Conservation (phyloP, 1,140 invertebrate genomes). For the Littorina saxatilis region DNA sequence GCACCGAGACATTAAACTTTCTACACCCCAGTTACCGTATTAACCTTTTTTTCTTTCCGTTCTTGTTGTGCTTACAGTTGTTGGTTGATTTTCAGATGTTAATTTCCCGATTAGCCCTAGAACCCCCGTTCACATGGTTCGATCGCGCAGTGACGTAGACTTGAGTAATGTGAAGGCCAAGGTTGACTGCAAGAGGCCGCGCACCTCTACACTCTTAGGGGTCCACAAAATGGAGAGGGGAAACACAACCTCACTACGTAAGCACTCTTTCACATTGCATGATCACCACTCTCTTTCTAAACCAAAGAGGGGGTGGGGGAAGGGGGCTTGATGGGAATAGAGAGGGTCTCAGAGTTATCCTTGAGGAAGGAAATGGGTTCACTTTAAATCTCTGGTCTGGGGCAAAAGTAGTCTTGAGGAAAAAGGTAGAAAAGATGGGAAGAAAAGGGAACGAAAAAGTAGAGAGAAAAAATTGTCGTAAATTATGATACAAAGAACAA, state of each 20-base stretch:
- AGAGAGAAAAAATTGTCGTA: too few species aligned
- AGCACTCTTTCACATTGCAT: background rate
- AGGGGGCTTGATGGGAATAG: too few species aligned
- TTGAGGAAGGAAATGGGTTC: too few species aligned
- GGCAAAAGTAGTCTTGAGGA: too few species aligned
- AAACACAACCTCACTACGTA: slow-evolving; percentile 28
- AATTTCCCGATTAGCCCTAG: slow-evolving; percentile 40
- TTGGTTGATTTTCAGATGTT: slow-evolving; percentile 37
- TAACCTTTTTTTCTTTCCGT: background rate
- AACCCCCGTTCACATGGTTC: slow-evolving; percentile 63
- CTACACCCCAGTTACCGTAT: background rate
- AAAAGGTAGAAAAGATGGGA: too few species aligned
- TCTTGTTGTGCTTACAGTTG: background rate
- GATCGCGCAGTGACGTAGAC: slow-evolving; percentile 96
- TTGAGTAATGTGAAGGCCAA: slow-evolving; percentile 75
- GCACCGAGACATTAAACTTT: too few species aligned
- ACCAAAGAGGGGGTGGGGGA: too few species aligned
- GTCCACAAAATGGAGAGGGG: slow-evolving; percentile 28
- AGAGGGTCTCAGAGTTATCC: too few species aligned
- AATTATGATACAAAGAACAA: too few species aligned
- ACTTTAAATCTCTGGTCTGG: too few species aligned
- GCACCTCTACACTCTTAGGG: slow-evolving; percentile 48
- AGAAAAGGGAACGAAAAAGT: too few species aligned
- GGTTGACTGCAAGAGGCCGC: slow-evolving; percentile 28
- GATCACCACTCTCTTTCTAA: too few species aligned